Evolutionary conservation across 2,113 vertebrate genomes (phyloP).

Genomic region (Passer domesticus): DNA sequence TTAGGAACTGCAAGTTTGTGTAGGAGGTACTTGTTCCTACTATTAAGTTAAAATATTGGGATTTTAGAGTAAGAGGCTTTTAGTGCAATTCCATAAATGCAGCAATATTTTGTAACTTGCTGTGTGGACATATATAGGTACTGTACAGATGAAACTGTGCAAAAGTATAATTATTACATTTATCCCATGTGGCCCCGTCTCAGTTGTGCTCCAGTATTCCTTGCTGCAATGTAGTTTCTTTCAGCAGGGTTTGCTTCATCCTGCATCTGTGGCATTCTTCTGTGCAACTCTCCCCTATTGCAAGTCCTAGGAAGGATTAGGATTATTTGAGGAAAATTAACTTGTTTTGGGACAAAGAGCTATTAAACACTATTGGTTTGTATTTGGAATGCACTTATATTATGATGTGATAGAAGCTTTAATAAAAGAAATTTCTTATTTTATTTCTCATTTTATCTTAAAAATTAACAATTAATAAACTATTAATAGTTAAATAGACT

Average conservation of each 20-base stretch:
- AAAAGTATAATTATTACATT: background rate
- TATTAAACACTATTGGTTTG: background rate
- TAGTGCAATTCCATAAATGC: background rate
- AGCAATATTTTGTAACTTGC: background rate
- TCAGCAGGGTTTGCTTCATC: background rate
- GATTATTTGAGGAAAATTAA: background rate
- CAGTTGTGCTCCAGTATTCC: background rate
- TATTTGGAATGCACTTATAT: background rate
- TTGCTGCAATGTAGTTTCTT: background rate
- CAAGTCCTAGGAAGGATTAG: background rate
- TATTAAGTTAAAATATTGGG: background rate
- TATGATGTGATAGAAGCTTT: background rate
- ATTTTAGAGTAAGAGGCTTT: background rate
- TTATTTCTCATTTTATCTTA: background rate
- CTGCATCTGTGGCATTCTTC: background rate
- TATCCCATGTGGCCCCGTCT: background rate
- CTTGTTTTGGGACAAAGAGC: background rate
- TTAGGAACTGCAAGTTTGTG: background rate
- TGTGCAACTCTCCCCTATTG: background rate
- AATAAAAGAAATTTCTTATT: background rate
- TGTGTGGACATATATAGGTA: background rate
- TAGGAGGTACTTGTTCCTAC: background rate
- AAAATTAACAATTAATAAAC: background rate
- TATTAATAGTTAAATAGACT: background rate
- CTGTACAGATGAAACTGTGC: background rate